Base-by-base conservation (phyloP, 2,797 vertebrate genomes). In the Labeo calbasu region DNA sequence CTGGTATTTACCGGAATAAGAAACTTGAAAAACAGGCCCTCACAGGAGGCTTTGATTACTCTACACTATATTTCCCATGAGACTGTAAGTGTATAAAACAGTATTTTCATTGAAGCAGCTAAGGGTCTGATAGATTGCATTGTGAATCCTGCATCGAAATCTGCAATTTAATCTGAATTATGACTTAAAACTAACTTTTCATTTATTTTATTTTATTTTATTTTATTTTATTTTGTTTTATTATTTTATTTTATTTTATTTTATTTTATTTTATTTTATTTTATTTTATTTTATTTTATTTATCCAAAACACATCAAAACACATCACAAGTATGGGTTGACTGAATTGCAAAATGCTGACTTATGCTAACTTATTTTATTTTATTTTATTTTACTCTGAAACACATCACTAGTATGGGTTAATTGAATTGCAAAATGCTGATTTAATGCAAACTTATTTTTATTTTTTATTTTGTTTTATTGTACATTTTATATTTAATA, bases 41-140 rank as follows among this genome's bases (percentile, higher is more conserved):
- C 23, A 61, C 75, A 51, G 69, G n/a, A 50, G 70, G n/a, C 75
- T 69, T 85, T 66, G 55, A 53, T 77, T 59, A 21, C 40, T 70
- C 48, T 3, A 32, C 15, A 46, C 8, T 25, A n/a, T 14, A 40
- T 51, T 59, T 36, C 50, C 59, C 36, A 50, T 48, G 12, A 46
- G 10, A 3, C 19, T 40, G 15, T 21, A 51, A 32, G 43, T 72
- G 5, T 53, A 21, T 53, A 2, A 61, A 43, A 61, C 43, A 14
- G 2, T 65, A 36, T 51, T 75, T 75, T 73, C 15, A 73, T 19
- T 55, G 17, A 57, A 57, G 25, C 25, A 11, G 7, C 2, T 28
- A 17, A 51, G 2, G 14, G 70, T 73, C 23, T 51, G 25, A 28
- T 28, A 32, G 9, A 11, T 5, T 68, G 48, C 9, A 32, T 19